phyloP scores from a whole-genome alignment of 2,888 invertebrate genomes.

The Cremastinae sp. region DNA sequence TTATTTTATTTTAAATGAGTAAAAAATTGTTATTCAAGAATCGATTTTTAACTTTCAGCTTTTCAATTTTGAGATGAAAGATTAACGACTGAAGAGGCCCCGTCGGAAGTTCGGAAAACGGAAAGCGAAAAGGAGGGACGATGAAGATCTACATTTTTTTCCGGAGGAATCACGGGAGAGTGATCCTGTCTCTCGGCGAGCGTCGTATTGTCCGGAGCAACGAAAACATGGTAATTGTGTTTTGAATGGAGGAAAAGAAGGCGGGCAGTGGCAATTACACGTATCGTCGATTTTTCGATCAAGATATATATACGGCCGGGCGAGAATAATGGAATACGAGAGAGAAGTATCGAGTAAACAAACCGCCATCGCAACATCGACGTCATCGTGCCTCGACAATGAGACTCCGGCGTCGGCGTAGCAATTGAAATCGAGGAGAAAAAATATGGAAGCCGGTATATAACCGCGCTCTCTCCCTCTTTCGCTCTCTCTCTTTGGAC shows the following conservation, averaged over 20 bases:
- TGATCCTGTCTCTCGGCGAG: too few species aligned
- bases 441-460: constrained; percentile 43
- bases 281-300: constrained; percentile 68
- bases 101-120: too few species aligned
- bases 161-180: too few species aligned
- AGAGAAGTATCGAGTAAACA: constrained; percentile 68
- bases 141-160: too few species aligned
- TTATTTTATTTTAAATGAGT: too few species aligned
- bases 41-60: not conserved
- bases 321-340: not conserved
- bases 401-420: constrained; percentile 42
- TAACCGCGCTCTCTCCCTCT: constrained; percentile 16
- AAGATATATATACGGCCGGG: constrained; percentile 69
- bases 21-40: too few species aligned
- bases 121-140: too few species aligned
- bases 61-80: not conserved
- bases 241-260: constrained; percentile 52
- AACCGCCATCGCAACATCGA: constrained; percentile 55
- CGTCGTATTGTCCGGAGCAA: too few species aligned
- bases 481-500: constrained; percentile 25
- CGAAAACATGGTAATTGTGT: constrained; percentile 6
- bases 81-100: too few species aligned
- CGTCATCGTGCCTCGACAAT: constrained; percentile 29
- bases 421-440: constrained; percentile 66
- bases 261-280: constrained; percentile 67